These are phyloP conservation scores for Apis cerana DNA, from an alignment of 1,140 invertebrate species.

Conservation along the genomic window DNA sequence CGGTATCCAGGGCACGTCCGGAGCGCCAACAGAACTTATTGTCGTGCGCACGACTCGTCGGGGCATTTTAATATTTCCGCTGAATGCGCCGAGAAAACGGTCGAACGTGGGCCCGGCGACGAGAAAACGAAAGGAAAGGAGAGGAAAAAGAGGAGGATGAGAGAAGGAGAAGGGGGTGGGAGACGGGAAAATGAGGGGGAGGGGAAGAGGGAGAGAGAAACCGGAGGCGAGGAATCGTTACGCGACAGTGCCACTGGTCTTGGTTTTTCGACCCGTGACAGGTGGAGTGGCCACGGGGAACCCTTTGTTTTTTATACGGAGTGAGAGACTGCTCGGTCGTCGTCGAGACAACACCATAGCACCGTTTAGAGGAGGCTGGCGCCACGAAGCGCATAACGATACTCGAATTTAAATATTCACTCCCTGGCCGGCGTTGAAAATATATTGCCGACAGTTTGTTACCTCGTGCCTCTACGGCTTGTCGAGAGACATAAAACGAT, in stretches of 20 bases:
- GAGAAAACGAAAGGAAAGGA: not conserved
- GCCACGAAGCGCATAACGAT: constrained; percentile 59
- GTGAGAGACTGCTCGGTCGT: not conserved
- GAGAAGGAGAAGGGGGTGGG: not conserved
- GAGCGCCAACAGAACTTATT: constrained; percentile 73
- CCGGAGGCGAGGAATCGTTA: constrained; percentile 54
- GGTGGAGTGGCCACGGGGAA: constrained; percentile 32
- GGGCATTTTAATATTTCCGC: constrained; percentile 74
- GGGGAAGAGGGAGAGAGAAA: not conserved
- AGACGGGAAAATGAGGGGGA: not conserved
- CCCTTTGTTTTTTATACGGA: constrained; percentile 23
- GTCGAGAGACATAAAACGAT: not conserved
- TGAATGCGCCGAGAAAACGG: constrained; percentile 59
- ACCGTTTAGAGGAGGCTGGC: constrained; percentile 49
- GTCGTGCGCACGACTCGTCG: constrained; percentile 67
- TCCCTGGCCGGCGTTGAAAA: not conserved
- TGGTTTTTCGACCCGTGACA: constrained; percentile 51
- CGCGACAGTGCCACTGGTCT: constrained; percentile 62
- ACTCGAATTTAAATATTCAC: constrained; percentile 56
- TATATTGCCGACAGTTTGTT: constrained; percentile 5
- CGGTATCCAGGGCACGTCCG: constrained; percentile 76
- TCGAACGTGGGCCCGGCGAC: constrained; percentile 23
- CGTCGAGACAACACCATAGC: constrained; percentile 32
- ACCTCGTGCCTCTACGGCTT: too few species aligned
- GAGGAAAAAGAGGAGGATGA: not conserved